phyloP scores from a whole-genome alignment of 2,888 invertebrate species.

The Conops quadrifasciatus region DNA sequence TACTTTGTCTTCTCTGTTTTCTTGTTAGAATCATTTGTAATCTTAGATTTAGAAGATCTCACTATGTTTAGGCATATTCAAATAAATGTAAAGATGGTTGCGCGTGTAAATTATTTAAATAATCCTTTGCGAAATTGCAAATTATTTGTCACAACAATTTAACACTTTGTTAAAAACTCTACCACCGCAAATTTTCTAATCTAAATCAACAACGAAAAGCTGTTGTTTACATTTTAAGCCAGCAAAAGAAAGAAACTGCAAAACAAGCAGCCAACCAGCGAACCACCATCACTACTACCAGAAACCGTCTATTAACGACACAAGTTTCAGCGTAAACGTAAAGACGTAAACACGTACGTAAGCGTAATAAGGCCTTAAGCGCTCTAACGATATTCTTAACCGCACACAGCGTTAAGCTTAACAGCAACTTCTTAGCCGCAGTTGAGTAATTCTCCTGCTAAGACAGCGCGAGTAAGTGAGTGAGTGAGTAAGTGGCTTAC shows the following conservation, averaged over 20 bases:
- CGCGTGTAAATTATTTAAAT: neutral
- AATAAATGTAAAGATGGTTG: too few species aligned
- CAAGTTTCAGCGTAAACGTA: constrained; percentile 12
- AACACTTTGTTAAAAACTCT: constrained; percentile 7
- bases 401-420: too few species aligned
- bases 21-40: too few species aligned
- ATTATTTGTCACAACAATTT: constrained; percentile 17
- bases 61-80: too few species aligned
- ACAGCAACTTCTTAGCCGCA: constrained; percentile 43
- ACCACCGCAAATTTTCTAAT: constrained; percentile 16
- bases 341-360: neutral
- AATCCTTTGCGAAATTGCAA: neutral
- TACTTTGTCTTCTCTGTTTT: too few species aligned
- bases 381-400: constrained; percentile 35
- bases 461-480: too few species aligned
- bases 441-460: constrained; percentile 34
- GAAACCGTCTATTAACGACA: neutral
- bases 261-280: too few species aligned
- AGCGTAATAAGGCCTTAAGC: constrained; percentile 30
- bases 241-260: neutral
- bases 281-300: neutral
- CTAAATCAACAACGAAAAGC: constrained; percentile 22
- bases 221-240: constrained; percentile 22
- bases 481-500: constrained; percentile 35
- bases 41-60: too few species aligned